A percentile compares a stretch with the other conserved stretches of the same genome.
These are phyloP conservation scores for Muscidifurax raptorellus DNA, from an alignment of 1,140 invertebrate species.

Conservation along the genomic window DNA sequence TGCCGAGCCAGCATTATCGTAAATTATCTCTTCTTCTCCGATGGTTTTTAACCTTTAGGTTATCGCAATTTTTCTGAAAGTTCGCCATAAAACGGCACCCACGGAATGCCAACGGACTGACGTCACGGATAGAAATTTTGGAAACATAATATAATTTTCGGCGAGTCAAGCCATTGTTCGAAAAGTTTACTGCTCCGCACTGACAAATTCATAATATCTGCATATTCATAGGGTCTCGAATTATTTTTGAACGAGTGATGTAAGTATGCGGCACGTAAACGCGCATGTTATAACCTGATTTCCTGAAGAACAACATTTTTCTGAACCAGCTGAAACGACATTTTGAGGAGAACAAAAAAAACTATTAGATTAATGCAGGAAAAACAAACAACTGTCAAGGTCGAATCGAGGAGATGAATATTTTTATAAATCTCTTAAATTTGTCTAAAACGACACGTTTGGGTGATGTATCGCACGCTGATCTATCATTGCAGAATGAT, in stretches of 20 bases:
- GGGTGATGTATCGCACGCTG: not conserved
- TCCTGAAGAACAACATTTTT: not conserved
- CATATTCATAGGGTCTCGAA: not conserved
- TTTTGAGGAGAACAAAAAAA: not conserved
- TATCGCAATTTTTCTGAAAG: not conserved
- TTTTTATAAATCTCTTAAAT: slow-evolving; percentile 5
- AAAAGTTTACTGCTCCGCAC: slow-evolving; percentile 6
- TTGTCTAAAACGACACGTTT: not conserved
- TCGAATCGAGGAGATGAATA: not conserved
- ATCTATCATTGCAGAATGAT: not conserved
- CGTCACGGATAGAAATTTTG: not conserved
- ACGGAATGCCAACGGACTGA: too few species aligned
- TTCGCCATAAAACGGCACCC: too few species aligned
- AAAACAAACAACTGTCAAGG: not conserved
- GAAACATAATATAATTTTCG: not conserved
- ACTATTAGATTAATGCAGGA: not conserved
- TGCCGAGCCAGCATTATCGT: too few species aligned
- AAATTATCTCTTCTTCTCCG: too few species aligned
- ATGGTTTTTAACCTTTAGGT: too few species aligned
- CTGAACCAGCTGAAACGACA: too few species aligned
- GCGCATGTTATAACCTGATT: not conserved
- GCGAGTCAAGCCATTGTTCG: not conserved
- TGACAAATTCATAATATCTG: slow-evolving; percentile 12
- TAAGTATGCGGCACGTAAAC: not conserved
- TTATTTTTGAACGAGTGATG: slow-evolving; percentile 21